phyloP scores from a whole-genome alignment of 53 echinoderm and acorn worm species.

The Hippasteria phrygiana region DNA sequence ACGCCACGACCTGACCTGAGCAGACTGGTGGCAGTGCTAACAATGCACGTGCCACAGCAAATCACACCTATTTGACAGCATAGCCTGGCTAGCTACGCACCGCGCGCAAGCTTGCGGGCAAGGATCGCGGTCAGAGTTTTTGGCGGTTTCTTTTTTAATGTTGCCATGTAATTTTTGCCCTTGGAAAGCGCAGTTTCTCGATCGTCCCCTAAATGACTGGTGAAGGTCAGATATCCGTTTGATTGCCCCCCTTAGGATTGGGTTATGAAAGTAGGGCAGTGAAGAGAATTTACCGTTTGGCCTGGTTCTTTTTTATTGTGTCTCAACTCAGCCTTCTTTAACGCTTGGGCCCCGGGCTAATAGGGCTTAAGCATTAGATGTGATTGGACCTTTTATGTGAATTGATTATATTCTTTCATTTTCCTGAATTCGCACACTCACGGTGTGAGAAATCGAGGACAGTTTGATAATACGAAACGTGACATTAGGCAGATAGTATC shows the following conservation, averaged over 20 bases:
- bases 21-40: slow-evolving; percentile 13
- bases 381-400: no score
- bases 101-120: background rate
- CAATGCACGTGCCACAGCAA: slow-evolving; percentile 49
- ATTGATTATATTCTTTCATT: background rate
- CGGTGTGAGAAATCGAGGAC: background rate
- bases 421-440: background rate
- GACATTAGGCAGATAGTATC: background rate
- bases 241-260: slow-evolving; percentile 51
- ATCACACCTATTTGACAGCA: slow-evolving; percentile 43
- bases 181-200: slow-evolving; percentile 24
- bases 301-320: background rate
- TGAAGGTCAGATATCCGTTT: slow-evolving; percentile 52
- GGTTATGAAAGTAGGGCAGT: slow-evolving; percentile 7
- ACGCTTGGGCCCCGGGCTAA: no score
- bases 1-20: slow-evolving; percentile 29
- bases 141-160: slow-evolving; percentile 21
- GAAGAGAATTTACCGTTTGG: background rate
- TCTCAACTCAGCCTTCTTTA: no score
- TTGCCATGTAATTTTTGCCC: slow-evolving; percentile 58
- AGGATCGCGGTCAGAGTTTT: slow-evolving; percentile 2
- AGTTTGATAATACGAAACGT: background rate
- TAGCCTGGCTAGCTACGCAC: background rate
- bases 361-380: no score
- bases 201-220: slow-evolving; percentile 32